These are phyloP conservation scores for Metopia argyrocephala DNA, from an alignment of 2,888 invertebrate genomes.

Conservation along the genomic window DNA sequence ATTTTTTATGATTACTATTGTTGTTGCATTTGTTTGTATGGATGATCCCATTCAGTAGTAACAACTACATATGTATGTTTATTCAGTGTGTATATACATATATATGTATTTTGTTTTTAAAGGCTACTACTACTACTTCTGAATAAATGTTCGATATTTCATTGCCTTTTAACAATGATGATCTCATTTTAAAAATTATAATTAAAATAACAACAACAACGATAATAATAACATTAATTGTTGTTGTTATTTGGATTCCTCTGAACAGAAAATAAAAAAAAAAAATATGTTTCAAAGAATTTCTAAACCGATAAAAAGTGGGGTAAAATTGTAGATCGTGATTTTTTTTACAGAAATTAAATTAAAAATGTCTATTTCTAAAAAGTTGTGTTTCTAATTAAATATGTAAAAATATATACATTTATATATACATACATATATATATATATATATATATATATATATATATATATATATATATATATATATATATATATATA, in stretches of 20 bases:
- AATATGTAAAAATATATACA: too few relatives aligned
- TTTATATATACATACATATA: too few relatives aligned
- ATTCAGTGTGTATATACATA: background rate
- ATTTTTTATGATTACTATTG: constrained; percentile 1
- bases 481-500: too few relatives aligned
- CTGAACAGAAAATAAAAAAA: too few relatives aligned
- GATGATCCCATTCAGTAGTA: background rate
- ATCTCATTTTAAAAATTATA: constrained; percentile 53
- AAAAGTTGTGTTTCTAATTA: too few relatives aligned
- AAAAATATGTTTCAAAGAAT: too few relatives aligned
- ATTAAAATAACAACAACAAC: background rate
- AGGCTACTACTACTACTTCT: background rate
- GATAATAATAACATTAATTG: background rate
- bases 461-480: too few relatives aligned
- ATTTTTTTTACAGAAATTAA: too few relatives aligned
- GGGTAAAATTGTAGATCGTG: too few relatives aligned
- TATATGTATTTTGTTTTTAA: background rate
- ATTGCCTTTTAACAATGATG: constrained; percentile 48
- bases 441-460: too few relatives aligned
- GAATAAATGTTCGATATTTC: constrained; percentile 1
- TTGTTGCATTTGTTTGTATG: background rate
- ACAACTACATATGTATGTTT: background rate
- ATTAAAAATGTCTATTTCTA: too few relatives aligned
- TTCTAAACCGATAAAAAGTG: too few relatives aligned
- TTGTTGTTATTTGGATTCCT: background rate